Evolutionary conservation across 1,140 invertebrate genomes (phyloP).

Genomic region (Pararge aegeria): DNA sequence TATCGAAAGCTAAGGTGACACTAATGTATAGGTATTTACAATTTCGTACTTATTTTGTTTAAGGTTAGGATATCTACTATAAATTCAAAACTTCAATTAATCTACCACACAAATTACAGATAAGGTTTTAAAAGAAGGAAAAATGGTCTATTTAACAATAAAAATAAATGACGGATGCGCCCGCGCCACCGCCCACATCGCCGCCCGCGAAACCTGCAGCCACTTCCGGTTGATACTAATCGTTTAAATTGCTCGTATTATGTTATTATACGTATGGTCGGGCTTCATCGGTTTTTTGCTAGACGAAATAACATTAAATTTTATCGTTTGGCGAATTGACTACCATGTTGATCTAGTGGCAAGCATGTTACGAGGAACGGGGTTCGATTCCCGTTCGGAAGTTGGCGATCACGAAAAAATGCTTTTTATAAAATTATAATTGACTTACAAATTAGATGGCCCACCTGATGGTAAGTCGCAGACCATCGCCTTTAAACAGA

Average conservation of each 20-base stretch:
- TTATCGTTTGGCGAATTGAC: neutral
- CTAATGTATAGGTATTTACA: too few relatives aligned
- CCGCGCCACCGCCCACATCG: slow-evolving; percentile 27
- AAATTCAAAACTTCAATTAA: neutral
- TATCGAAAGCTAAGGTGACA: too few relatives aligned
- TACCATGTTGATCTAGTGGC: too few relatives aligned
- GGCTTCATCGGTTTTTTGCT: slow-evolving; percentile 29
- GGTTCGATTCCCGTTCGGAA: too few relatives aligned
- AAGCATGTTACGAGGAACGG: too few relatives aligned
- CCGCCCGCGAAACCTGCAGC: slow-evolving; percentile 23
- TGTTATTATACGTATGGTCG: slow-evolving; percentile 30
- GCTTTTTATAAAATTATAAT: too few relatives aligned
- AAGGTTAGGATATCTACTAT: neutral
- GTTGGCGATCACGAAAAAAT: too few relatives aligned
- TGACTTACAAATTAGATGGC: too few relatives aligned
- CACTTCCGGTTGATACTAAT: slow-evolving; percentile 32
- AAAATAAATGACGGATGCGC: slow-evolving; percentile 16
- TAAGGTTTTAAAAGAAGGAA: neutral
- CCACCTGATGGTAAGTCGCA: too few relatives aligned
- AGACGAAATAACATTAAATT: neutral
- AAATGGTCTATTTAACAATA: slow-evolving; percentile 1
- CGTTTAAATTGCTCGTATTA: slow-evolving; percentile 33
- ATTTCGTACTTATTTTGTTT: too few relatives aligned
- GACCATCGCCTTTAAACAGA: too few relatives aligned
- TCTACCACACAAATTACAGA: neutral